These are phyloP conservation scores for Caretta caretta DNA, from an alignment of 2,113 vertebrate genomes.

Conservation along the genomic window DNA sequence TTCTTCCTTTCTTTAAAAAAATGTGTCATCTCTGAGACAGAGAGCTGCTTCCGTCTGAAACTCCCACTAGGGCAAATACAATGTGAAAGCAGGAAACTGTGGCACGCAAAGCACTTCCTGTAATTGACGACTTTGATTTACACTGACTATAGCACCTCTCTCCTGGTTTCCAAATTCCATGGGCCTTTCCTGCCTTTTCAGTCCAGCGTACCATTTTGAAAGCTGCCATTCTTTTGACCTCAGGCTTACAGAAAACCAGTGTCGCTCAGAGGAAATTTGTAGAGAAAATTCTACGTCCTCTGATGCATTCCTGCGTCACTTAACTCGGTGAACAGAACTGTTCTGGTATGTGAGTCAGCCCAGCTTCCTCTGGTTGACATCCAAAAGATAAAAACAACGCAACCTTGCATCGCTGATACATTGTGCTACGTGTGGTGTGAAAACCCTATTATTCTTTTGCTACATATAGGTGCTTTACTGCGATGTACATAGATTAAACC, in stretches of 20 bases:
- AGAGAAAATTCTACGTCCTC: slow-evolving; percentile 52
- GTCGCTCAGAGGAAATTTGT: slow-evolving; percentile 63
- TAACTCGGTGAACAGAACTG: slow-evolving; percentile 52
- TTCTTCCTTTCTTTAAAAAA: slow-evolving; percentile 60
- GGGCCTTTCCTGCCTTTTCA: slow-evolving; percentile 38
- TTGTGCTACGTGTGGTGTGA: not conserved
- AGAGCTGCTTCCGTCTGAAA: not conserved
- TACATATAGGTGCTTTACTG: not conserved
- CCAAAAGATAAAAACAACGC: slow-evolving; percentile 12
- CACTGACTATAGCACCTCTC: slow-evolving; percentile 17
- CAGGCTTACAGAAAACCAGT: slow-evolving; percentile 26
- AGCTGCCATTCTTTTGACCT: slow-evolving; percentile 26
- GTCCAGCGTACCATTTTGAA: not conserved
- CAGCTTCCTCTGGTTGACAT: slow-evolving; percentile 55
- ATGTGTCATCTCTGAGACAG: not conserved
- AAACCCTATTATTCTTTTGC: not conserved
- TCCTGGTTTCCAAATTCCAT: slow-evolving; percentile 36
- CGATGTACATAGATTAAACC: slow-evolving; percentile 58
- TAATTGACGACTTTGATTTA: slow-evolving; percentile 17
- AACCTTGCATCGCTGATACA: slow-evolving; percentile 18
- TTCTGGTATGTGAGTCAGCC: slow-evolving; percentile 55
- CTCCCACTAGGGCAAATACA: not conserved
- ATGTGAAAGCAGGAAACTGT: slow-evolving; percentile 34
- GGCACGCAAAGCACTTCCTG: not conserved
- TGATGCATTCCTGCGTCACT: slow-evolving; percentile 63